Evolutionary conservation across 1,140 invertebrate genomes (phyloP).

Genomic region (Drosophila leontia): DNA sequence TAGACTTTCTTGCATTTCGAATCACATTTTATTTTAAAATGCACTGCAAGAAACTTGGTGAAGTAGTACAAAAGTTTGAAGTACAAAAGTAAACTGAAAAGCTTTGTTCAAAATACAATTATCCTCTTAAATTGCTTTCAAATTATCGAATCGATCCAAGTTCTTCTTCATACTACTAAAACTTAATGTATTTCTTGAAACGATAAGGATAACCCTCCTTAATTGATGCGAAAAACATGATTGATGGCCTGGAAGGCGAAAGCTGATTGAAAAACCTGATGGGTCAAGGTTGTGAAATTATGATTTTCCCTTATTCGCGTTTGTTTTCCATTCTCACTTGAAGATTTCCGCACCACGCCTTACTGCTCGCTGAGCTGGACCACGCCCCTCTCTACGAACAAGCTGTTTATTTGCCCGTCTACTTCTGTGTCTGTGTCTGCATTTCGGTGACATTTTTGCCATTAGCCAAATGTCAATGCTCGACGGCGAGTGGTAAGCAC

Average conservation of each 20-base stretch:
- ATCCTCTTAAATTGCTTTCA: background rate
- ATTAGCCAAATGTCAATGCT: slow-evolving; percentile 83
- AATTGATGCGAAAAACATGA: slow-evolving; percentile 27
- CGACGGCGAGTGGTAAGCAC: slow-evolving; percentile 76
- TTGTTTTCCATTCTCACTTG: slow-evolving; percentile 4
- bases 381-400: slow-evolving; percentile 14
- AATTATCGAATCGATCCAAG: background rate
- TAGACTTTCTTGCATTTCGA: slow-evolving; percentile 19
- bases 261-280: slow-evolving; percentile 31
- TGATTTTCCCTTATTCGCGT: slow-evolving; percentile 6
- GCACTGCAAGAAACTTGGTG: slow-evolving; percentile 1
- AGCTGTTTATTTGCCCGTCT: slow-evolving; percentile 60
- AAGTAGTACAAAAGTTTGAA: no score
- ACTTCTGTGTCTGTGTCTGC: slow-evolving; percentile 58
- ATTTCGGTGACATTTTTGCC: slow-evolving; percentile 80
- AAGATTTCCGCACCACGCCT: background rate
- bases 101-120: background rate
- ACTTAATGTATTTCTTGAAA: background rate
- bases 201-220: background rate
- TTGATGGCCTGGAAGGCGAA: slow-evolving; percentile 14
- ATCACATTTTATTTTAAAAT: slow-evolving; percentile 19
- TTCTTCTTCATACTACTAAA: background rate
- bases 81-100: no score
- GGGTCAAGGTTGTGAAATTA: slow-evolving; percentile 38
- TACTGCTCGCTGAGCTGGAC: background rate